Evolutionary conservation across 2,113 vertebrate species (phyloP).

Genomic region (Silurus meridionalis): DNA sequence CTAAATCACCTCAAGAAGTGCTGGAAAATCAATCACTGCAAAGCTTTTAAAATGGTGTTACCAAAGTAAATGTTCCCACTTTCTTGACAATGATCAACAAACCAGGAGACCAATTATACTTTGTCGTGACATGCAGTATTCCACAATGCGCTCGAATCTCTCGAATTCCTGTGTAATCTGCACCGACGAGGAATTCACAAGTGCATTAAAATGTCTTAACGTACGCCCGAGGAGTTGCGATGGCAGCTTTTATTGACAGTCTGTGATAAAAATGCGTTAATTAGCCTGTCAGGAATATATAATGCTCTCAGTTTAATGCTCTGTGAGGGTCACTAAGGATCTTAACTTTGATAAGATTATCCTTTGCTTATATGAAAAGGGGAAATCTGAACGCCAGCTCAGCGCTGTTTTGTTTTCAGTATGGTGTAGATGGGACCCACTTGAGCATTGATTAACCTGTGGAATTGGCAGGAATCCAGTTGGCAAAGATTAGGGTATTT

Average conservation of each 20-base stretch:
- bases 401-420: neutral
- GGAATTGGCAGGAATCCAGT: neutral
- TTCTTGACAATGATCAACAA: neutral
- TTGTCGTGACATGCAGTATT: neutral
- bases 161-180: slow-evolving; percentile 11
- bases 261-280: neutral
- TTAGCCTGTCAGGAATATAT: neutral
- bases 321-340: neutral
- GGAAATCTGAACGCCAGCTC: neutral
- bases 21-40: neutral
- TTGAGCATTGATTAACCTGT: neutral
- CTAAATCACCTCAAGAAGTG: neutral
- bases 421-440: neutral
- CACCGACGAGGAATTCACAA: neutral
- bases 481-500: neutral
- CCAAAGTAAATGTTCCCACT: neutral
- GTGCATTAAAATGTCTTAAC: neutral
- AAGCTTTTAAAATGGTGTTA: neutral
- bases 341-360: slow-evolving; percentile 18
- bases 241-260: neutral
- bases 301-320: neutral
- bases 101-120: neutral
- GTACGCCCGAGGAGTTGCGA: neutral
- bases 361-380: neutral
- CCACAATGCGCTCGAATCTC: neutral